Percentiles rank a stretch among this genome's conserved stretches.
These are phyloP conservation scores for Deladenus siricidicola DNA, from an alignment of 2,888 invertebrate genomes.

Conservation along the genomic window DNA sequence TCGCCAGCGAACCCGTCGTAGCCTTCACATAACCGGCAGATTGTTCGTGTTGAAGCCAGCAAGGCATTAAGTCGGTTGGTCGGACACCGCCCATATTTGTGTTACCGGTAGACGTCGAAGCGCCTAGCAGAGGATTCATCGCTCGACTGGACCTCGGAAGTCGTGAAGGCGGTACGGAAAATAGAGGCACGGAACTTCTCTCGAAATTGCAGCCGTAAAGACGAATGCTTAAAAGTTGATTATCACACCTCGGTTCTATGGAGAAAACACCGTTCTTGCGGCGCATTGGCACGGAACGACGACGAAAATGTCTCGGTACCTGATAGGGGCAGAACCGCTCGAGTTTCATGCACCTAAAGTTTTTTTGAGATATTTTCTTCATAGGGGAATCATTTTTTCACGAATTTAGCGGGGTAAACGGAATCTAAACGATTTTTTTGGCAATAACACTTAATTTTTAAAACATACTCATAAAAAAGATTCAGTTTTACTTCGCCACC, in stretches of 20 bases:
- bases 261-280: background rate
- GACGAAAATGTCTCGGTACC: constrained; percentile 1
- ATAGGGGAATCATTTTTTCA: too few relatives aligned
- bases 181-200: background rate
- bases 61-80: background rate
- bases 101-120: background rate
- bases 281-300: background rate
- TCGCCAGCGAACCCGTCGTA: too few relatives aligned
- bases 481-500: too few relatives aligned
- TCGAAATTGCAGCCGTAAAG: constrained; percentile 11
- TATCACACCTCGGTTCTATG: background rate
- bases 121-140: background rate
- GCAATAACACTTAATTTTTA: too few relatives aligned
- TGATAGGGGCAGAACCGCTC: background rate
- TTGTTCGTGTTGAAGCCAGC: constrained; percentile 9
- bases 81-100: background rate
- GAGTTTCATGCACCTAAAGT: background rate
- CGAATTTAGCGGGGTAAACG: too few relatives aligned
- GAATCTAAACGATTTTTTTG: too few relatives aligned
- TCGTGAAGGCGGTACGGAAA: background rate
- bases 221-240: background rate
- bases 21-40: too few relatives aligned
- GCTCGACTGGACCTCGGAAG: background rate
- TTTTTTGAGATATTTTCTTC: too few relatives aligned
- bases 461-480: too few relatives aligned